Evolutionary conservation across 2,888 invertebrate genomes (phyloP).

Genomic region (Galerucella pusilla): DNA sequence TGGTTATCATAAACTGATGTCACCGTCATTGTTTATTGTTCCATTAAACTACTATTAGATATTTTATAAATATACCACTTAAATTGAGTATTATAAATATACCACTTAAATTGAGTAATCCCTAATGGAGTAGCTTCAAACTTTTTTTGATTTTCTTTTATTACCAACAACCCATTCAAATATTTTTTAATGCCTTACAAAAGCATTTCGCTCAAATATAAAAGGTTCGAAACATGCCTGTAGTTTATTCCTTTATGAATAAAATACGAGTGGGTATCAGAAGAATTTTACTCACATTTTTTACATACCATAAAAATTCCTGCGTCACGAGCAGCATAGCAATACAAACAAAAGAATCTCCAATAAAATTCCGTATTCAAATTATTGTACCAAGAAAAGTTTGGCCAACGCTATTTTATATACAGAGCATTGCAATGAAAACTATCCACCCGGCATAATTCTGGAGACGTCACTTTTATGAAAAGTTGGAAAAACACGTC

Average conservation of each 20-base stretch:
- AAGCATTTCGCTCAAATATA: not conserved
- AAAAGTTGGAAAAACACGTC: too few species aligned
- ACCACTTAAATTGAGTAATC: too few species aligned
- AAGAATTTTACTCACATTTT: conserved; percentile 13
- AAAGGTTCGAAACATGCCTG: not conserved
- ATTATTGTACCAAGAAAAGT: conserved; percentile 10
- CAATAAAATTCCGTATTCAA: conserved; percentile 11
- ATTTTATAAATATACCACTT: not conserved
- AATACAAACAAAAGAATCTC: conserved; percentile 15
- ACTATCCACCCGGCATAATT: too few species aligned
- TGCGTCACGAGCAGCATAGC: not conserved
- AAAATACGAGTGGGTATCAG: not conserved
- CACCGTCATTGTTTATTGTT: not conserved
- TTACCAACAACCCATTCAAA: not conserved
- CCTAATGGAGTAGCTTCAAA: not conserved
- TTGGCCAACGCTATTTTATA: not conserved
- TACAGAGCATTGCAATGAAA: too few species aligned
- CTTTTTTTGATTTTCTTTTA: not conserved
- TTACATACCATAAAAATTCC: conserved; percentile 11
- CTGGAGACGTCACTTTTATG: too few species aligned
- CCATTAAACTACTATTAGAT: not conserved
- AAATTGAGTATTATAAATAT: too few species aligned
- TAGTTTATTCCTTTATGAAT: conserved; percentile 11
- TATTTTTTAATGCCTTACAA: conserved; percentile 4
- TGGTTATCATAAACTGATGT: not conserved